These are phyloP conservation scores for Brachyrhaphis roseni DNA, from an alignment of 2,797 vertebrate genomes.

Conservation along the genomic window DNA sequence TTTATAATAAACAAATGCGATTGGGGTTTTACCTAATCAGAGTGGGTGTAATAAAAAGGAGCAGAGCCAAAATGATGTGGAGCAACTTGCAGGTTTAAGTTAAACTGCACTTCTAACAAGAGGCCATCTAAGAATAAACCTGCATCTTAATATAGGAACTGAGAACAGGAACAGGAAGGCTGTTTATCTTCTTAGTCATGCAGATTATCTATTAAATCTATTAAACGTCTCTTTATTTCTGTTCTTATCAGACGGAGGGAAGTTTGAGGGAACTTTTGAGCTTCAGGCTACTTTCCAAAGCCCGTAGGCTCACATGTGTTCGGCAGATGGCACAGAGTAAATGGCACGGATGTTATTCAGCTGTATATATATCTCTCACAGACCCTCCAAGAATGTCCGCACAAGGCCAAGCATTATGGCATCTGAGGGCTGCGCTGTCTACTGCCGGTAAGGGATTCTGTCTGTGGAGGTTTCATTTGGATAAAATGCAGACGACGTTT, in stretches of 20 bases:
- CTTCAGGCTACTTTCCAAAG: slow-evolving; percentile 25
- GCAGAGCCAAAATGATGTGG: slow-evolving; percentile 5
- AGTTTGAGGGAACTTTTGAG: slow-evolving; percentile 40
- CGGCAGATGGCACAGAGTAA: slow-evolving; percentile 75
- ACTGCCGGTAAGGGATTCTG: slow-evolving; percentile 17
- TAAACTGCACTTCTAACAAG: neutral
- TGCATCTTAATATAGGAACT: neutral
- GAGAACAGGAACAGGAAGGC: neutral
- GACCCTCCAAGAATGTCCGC: slow-evolving; percentile 67
- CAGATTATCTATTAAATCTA: neutral
- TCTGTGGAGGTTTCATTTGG: slow-evolving; percentile 28
- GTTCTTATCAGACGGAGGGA: neutral
- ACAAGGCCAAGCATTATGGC: slow-evolving; percentile 62
- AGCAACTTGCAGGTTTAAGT: slow-evolving; percentile 4
- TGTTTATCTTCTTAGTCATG: neutral
- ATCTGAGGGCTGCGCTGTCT: slow-evolving; percentile 24
- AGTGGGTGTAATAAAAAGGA: slow-evolving; percentile 19
- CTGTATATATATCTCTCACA: slow-evolving; percentile 70
- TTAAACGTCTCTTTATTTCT: neutral
- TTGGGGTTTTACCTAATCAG: slow-evolving; percentile 17
- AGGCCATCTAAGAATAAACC: slow-evolving; percentile 39
- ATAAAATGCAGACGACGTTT: slow-evolving; percentile 50
- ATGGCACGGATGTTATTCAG: slow-evolving; percentile 73
- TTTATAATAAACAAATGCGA: slow-evolving; percentile 18
- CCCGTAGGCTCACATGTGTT: slow-evolving; percentile 66